Conservation (phyloP, 2,888 invertebrate genomes). For the Callyntrura sp. region DNA sequence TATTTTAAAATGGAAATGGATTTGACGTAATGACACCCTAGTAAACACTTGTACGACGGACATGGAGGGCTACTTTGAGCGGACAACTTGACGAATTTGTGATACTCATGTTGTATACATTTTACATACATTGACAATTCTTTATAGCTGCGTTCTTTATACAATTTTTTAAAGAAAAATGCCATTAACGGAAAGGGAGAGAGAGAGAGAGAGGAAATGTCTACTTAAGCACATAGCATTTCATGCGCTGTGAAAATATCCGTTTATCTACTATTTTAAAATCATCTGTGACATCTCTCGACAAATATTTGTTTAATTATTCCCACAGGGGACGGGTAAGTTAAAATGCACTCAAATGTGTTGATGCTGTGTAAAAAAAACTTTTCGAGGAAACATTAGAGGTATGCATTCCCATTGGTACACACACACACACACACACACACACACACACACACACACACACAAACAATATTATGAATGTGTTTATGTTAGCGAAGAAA, state of each 20-base stretch:
- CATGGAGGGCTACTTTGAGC: too few species aligned
- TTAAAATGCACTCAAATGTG: conserved; percentile 4
- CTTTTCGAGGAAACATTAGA: conserved; percentile 1
- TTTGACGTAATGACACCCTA: not conserved
- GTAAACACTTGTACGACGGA: too few species aligned
- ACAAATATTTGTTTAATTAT: conserved; percentile 71
- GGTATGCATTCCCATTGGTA: not conserved
- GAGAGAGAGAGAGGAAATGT: conserved; percentile 6
- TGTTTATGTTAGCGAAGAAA: conserved; percentile 35
- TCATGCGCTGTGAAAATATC: not conserved
- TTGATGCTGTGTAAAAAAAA: conserved; percentile 1
- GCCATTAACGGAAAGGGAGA: not conserved
- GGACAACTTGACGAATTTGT: too few species aligned
- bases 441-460: conserved; percentile 3
- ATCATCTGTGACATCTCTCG: conserved; percentile 44
- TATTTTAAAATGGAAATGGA: not conserved
- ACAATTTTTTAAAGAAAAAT: not conserved
- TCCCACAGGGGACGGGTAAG: conserved; percentile 47
- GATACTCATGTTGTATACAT: not conserved
- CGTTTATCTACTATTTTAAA: conserved; percentile 29
- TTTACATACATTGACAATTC: not conserved
- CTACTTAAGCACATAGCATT: not conserved
- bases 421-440: not conserved
- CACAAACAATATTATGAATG: conserved; percentile 35
- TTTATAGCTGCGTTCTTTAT: not conserved